A percentile compares a stretch with the other conserved stretches of the same genome.
These are phyloP conservation scores for Sander lucioperca DNA, from an alignment of 2,113 vertebrate species.

Conservation along the genomic window DNA sequence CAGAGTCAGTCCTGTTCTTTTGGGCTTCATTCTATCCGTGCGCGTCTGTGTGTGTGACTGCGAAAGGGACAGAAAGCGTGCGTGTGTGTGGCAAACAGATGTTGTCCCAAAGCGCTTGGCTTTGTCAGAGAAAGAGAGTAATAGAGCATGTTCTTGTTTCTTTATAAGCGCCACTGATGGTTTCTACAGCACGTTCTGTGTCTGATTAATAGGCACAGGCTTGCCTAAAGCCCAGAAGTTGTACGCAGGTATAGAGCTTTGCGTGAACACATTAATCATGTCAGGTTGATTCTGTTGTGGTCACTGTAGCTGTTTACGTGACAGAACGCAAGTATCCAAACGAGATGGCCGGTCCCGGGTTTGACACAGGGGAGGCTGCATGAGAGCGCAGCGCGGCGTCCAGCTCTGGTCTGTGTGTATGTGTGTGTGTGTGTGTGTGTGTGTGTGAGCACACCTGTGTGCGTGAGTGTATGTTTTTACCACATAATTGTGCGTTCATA, in stretches of 20 bases:
- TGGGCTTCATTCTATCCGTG: conserved; percentile 48
- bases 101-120: conserved; percentile 70
- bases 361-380: conserved; percentile 32
- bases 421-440: conserved; percentile 32
- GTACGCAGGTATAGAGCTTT: conserved; percentile 39
- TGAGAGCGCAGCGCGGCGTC: conserved; percentile 39
- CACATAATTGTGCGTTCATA: conserved; percentile 24
- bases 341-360: conserved; percentile 28
- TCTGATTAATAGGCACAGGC: conserved; percentile 9
- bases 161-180: conserved; percentile 16
- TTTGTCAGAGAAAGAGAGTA: conserved; percentile 68
- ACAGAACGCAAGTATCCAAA: not conserved
- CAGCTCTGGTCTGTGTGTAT: conserved; percentile 37
- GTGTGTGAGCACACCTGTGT: not conserved
- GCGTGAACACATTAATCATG: conserved; percentile 37
- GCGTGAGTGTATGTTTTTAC: conserved; percentile 12
- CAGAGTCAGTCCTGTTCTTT: conserved; percentile 54
- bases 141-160: conserved; percentile 62
- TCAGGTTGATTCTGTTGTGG: conserved; percentile 45
- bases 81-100: conserved; percentile 66
- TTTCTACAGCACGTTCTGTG: conserved; percentile 20
- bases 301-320: not conserved
- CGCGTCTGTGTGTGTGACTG: conserved; percentile 18
- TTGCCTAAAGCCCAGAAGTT: conserved; percentile 50
- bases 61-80: conserved; percentile 17